Evolutionary conservation across 92 coral and sea anemone genomes (phyloP).

Genomic region (Paramuricea clavata): DNA sequence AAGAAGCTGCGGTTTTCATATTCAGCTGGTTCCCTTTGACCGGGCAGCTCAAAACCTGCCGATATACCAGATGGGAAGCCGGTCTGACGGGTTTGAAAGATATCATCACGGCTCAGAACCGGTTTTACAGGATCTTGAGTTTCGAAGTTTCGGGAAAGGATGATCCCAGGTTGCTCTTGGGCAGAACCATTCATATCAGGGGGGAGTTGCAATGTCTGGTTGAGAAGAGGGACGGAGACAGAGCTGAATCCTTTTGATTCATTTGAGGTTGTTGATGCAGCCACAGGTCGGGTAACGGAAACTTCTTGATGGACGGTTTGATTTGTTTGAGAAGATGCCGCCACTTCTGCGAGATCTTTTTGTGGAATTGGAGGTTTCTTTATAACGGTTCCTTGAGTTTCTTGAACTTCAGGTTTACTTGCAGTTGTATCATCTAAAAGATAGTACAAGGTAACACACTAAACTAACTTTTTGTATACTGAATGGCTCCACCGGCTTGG

Average conservation of each 20-base stretch:
- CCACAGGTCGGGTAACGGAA: not conserved
- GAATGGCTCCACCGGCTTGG: too few relatives aligned
- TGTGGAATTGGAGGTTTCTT: not conserved
- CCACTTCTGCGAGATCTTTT: not conserved
- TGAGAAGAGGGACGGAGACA: constrained; percentile 33
- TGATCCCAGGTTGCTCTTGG: constrained; percentile 32
- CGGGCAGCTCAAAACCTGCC: constrained; percentile 37
- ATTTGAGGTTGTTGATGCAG: not conserved
- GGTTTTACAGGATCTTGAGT: constrained; percentile 7
- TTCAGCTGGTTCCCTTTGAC: not conserved
- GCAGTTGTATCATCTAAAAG: not conserved
- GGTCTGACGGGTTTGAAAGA: constrained; percentile 40
- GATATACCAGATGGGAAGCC: constrained; percentile 19
- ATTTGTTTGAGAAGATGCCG: not conserved
- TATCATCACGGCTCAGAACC: constrained; percentile 21
- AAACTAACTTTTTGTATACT: too few relatives aligned
- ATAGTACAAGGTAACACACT: too few relatives aligned
- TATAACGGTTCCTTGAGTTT: not conserved
- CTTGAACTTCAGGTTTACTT: not conserved
- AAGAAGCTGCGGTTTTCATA: not conserved
- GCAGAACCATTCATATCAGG: constrained; percentile 26
- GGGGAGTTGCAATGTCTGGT: constrained; percentile 15
- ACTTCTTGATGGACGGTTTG: not conserved
- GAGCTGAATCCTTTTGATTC: constrained; percentile 35
- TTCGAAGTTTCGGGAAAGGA: not conserved